phyloP scores from a whole-genome alignment of 2,797 vertebrate species.

The Chelonia mydas region DNA sequence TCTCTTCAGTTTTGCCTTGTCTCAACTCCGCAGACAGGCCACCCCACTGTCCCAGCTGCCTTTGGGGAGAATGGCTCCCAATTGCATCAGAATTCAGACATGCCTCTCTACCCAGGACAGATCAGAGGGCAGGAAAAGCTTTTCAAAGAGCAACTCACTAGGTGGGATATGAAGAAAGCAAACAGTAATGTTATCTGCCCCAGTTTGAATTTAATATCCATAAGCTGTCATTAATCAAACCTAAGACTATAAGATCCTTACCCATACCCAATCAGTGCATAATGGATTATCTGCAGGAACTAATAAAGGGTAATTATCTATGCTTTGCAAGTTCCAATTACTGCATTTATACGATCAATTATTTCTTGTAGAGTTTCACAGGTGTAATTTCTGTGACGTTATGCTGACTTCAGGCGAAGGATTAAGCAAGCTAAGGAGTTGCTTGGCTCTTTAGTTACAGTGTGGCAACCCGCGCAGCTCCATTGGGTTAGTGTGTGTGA shows the following conservation, averaged over 20 bases:
- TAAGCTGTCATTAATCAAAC: conserved; percentile 71
- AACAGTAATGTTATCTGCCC: conserved; percentile 41
- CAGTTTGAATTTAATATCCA: conserved; percentile 57
- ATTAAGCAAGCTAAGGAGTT: background rate
- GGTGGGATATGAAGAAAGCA: conserved; percentile 13
- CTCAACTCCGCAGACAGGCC: background rate
- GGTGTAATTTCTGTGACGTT: conserved; percentile 37
- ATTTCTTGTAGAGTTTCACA: conserved; percentile 63
- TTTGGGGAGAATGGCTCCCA: background rate
- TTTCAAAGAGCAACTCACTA: background rate
- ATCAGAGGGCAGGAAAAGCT: background rate
- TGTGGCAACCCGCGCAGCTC: background rate
- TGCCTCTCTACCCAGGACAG: background rate
- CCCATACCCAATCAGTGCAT: conserved; percentile 69
- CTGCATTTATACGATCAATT: conserved; percentile 73
- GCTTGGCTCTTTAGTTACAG: background rate
- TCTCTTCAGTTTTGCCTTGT: background rate
- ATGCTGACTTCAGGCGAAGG: background rate
- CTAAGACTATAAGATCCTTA: conserved; percentile 51
- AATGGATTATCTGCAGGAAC: conserved; percentile 77
- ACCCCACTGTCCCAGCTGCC: background rate
- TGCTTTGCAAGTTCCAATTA: conserved; percentile 74
- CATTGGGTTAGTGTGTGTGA: background rate
- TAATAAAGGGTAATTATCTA: conserved; percentile 77
- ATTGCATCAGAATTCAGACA: background rate